Conservation (phyloP, 2,888 invertebrate species). For the Polylopha cassiicola region DNA sequence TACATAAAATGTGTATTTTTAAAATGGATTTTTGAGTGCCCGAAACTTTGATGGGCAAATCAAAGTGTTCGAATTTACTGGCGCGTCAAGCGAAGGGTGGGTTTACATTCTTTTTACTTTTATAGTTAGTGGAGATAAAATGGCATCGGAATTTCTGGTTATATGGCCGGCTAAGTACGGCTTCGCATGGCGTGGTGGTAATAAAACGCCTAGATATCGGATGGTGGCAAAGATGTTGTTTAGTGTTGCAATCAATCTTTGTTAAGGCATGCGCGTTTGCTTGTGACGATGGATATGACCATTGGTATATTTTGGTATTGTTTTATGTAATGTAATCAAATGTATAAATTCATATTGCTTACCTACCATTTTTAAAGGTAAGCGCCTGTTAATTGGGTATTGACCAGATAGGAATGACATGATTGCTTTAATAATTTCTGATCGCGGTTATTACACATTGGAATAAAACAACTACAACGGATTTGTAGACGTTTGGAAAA, state of each 20-base stretch:
- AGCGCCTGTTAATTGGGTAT: too few species aligned
- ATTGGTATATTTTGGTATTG: too few species aligned
- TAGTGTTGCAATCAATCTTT: conserved; percentile 4
- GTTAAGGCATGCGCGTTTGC: too few species aligned
- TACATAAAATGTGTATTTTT: conserved; percentile 67
- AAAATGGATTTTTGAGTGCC: conserved; percentile 77
- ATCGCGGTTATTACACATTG: too few species aligned
- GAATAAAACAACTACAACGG: too few species aligned
- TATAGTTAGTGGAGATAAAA: conserved; percentile 66
- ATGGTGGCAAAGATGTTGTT: conserved; percentile 18
- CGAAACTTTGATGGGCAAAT: conserved; percentile 70
- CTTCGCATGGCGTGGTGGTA: conserved; percentile 26
- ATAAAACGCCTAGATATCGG: conserved; percentile 26
- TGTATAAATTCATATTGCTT: too few species aligned
- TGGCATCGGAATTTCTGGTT: conserved; percentile 56
- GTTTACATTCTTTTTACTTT: conserved; percentile 62
- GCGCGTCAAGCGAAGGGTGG: conserved; percentile 46
- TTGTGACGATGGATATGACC: too few species aligned
- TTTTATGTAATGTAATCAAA: too few species aligned
- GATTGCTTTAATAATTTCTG: too few species aligned
- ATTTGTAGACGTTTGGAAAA: too few species aligned
- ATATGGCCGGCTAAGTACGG: conserved; percentile 31
- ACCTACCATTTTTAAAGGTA: too few species aligned
- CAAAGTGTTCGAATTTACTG: conserved; percentile 69
- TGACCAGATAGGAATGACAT: too few species aligned